Percentiles rank a stretch among this genome's conserved stretches.
Conservation (phyloP, 2,113 vertebrate genomes). For the Lynx canadensis region DNA sequence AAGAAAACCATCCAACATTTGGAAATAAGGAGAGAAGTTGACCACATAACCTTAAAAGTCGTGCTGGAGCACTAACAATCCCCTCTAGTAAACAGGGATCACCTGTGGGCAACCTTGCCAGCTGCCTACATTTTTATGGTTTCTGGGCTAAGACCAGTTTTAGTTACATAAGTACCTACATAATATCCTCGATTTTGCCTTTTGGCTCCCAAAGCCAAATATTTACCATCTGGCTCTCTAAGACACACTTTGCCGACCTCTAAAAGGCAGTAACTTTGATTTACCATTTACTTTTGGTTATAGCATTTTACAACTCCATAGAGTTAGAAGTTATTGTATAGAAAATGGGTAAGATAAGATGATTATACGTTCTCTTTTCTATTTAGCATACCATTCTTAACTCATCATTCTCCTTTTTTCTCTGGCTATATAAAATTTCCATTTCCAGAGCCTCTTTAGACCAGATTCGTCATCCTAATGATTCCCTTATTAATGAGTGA, state of each 20-base stretch:
- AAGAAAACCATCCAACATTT: neutral
- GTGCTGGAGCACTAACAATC: neutral
- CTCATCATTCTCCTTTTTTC: neutral
- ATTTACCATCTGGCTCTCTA: neutral
- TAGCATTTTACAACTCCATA: neutral
- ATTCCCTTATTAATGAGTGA: neutral
- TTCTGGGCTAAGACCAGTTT: neutral
- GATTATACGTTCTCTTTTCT: neutral
- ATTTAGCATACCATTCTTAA: neutral
- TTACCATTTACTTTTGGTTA: neutral
- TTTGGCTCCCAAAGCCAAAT: slow-evolving; percentile 13
- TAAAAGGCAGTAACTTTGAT: neutral
- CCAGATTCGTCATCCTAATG: neutral
- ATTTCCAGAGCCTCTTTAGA: neutral
- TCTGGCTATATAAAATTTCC: neutral
- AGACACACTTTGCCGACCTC: neutral
- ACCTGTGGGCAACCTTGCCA: no score
- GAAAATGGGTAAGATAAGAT: neutral
- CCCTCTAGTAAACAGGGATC: neutral
- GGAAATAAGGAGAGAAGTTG: neutral
- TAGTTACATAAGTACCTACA: neutral
- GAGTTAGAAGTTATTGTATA: neutral
- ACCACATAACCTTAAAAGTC: neutral
- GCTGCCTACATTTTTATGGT: neutral
- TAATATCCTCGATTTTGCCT: neutral